phyloP scores from a whole-genome alignment of 2,113 vertebrate genomes.

The Notiomystis cincta region DNA sequence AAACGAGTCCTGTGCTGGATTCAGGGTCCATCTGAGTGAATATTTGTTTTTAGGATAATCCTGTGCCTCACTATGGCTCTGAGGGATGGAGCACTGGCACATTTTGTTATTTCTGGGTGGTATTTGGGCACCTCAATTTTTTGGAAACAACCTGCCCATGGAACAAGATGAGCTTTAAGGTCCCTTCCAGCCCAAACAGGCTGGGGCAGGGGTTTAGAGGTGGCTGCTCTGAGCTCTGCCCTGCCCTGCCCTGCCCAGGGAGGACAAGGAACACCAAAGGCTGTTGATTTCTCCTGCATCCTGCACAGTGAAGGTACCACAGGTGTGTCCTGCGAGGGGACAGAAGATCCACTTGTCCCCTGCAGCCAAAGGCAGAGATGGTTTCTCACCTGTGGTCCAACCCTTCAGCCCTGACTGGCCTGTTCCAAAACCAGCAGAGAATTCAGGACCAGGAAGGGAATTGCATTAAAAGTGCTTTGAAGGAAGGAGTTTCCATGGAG shows the following conservation, averaged over 20 bases:
- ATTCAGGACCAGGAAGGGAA: not conserved
- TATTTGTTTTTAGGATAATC: fast-evolving
- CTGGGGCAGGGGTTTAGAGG: fast-evolving
- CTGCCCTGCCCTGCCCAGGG: not conserved
- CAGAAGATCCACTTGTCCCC: not conserved
- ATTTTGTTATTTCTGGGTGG: too few relatives aligned
- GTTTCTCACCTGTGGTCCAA: not conserved
- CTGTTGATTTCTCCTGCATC: fast-evolving
- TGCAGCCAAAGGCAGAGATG: not conserved
- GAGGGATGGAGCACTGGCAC: too few relatives aligned
- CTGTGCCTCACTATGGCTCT: fast-evolving
- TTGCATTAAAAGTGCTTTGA: not conserved
- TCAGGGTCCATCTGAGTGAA: fast-evolving
- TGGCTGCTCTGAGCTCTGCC: not conserved
- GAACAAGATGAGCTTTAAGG: too few relatives aligned
- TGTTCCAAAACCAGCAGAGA: not conserved
- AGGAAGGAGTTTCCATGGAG: not conserved
- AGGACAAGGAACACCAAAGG: too few relatives aligned
- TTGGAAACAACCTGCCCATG: too few relatives aligned
- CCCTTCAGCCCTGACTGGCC: not conserved
- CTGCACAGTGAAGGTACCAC: fast-evolving
- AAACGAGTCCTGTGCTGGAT: fast-evolving
- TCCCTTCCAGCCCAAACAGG: too few relatives aligned
- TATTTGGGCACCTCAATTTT: too few relatives aligned
- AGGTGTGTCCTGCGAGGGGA: not conserved